A percentile compares a stretch with the other conserved stretches of the same genome.
Conservation (phyloP, 92 coral and sea anemone species). For the Zoanthus sociatus region DNA sequence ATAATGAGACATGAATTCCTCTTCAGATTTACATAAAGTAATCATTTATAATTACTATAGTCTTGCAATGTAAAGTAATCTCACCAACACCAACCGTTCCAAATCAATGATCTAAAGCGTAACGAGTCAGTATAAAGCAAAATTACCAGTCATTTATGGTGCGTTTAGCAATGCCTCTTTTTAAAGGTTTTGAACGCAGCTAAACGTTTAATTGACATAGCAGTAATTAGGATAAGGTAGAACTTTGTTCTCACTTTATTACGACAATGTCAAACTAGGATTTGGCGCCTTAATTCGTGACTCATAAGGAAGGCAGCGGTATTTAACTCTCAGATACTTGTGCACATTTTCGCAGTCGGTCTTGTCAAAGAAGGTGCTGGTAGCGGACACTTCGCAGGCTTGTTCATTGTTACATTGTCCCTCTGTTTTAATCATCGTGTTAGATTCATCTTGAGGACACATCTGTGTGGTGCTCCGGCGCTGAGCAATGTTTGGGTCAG, state of each 20-base stretch:
- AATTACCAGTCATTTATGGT: too few species aligned
- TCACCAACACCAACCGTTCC: too few species aligned
- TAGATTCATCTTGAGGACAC: conserved; percentile 94
- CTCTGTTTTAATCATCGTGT: conserved; percentile 79
- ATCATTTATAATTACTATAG: too few species aligned
- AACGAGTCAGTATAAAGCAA: too few species aligned
- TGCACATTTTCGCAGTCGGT: conserved; percentile 84
- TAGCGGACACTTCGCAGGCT: conserved; percentile 89
- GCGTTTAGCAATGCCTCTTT: background rate
- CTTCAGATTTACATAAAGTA: too few species aligned
- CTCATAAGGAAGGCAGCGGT: conserved; percentile 89
- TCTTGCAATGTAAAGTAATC: too few species aligned
- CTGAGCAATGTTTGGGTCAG: conserved; percentile 81
- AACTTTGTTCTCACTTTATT: background rate
- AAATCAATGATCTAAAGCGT: too few species aligned
- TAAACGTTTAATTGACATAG: background rate
- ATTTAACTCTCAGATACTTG: conserved; percentile 79
- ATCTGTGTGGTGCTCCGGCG: conserved; percentile 75
- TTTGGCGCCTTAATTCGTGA: conserved; percentile 87
- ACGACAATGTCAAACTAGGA: conserved; percentile 30
- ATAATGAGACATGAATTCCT: too few species aligned
- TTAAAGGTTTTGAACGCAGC: conserved; percentile 1
- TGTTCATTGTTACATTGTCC: conserved; percentile 88
- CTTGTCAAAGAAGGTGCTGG: conserved; percentile 88
- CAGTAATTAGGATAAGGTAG: background rate